phyloP scores from a whole-genome alignment of 2,113 vertebrate species.

The Erythrocercus mccallii region DNA sequence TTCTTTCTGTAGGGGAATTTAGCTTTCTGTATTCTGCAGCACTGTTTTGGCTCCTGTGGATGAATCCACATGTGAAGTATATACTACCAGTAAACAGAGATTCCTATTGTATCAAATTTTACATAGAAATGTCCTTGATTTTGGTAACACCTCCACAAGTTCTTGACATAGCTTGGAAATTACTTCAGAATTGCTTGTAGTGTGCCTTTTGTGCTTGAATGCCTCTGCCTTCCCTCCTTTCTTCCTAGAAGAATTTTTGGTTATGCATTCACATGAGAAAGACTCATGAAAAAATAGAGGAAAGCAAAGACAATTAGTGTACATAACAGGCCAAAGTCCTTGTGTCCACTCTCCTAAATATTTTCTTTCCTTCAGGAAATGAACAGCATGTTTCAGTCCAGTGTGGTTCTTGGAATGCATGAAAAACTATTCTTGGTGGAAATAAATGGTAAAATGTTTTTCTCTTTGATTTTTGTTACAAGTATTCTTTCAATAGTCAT shows the following conservation, averaged over 20 bases:
- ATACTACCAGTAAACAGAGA: background rate
- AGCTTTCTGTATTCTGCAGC: background rate
- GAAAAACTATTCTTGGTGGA: background rate
- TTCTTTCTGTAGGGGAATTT: background rate
- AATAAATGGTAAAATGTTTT: background rate
- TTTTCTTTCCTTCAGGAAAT: background rate
- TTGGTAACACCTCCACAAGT: background rate
- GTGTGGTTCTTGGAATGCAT: background rate
- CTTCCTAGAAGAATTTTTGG: background rate
- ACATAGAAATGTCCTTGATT: background rate
- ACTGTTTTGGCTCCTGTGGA: background rate
- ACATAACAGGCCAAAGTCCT: background rate
- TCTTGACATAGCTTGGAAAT: background rate
- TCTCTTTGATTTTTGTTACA: background rate
- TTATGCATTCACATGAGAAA: background rate
- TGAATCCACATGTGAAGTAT: background rate
- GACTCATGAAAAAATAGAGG: background rate
- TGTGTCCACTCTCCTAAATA: background rate
- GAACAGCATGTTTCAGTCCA: background rate
- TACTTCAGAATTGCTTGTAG: background rate
- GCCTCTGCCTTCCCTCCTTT: background rate
- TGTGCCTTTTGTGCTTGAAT: background rate
- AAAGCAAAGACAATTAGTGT: background rate
- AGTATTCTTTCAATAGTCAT: background rate
- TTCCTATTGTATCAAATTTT: background rate